Evolutionary conservation across 2,888 invertebrate genomes (phyloP).

Genomic region (Odontocolon sp.): DNA sequence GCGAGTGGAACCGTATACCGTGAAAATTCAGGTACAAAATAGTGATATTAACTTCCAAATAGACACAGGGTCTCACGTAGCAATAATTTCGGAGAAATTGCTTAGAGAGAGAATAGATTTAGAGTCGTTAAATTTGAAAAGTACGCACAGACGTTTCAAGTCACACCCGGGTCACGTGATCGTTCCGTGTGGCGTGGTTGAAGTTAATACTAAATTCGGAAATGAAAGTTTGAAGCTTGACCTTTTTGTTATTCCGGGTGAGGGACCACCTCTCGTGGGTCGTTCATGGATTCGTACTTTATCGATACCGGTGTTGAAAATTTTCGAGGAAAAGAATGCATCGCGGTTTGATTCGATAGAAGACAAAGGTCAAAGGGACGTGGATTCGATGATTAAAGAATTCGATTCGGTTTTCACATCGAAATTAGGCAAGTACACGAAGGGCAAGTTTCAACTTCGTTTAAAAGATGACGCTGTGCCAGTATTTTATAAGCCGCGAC

Average conservation of each 20-base stretch:
- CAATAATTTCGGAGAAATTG: conserved; percentile 42
- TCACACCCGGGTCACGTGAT: conserved; percentile 35
- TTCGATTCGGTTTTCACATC: not conserved
- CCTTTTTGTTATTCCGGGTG: conserved; percentile 49
- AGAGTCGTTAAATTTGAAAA: not conserved
- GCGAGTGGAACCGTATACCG: not conserved
- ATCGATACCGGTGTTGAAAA: not conserved
- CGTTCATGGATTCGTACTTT: conserved; percentile 35
- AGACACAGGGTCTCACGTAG: conserved; percentile 53
- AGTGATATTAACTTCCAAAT: conserved; percentile 43
- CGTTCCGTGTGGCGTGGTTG: not conserved
- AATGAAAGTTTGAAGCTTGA: not conserved
- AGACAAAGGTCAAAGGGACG: not conserved
- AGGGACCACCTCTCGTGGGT: conserved; percentile 43
- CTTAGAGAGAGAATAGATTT: not conserved
- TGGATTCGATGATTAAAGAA: not conserved
- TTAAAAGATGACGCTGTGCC: conserved; percentile 55
- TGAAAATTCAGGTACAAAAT: conserved; percentile 15
- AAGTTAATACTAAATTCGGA: not conserved
- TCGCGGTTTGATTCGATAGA: not conserved
- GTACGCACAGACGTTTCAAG: conserved; percentile 4
- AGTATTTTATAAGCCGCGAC: conserved; percentile 63
- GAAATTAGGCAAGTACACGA: not conserved
- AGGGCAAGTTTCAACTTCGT: not conserved
- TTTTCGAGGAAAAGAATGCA: not conserved